Percentiles rank a stretch among this genome's conserved stretches.
Evolutionary conservation across 2,888 invertebrate genomes (phyloP).

Genomic region (Idaea aversata): DNA sequence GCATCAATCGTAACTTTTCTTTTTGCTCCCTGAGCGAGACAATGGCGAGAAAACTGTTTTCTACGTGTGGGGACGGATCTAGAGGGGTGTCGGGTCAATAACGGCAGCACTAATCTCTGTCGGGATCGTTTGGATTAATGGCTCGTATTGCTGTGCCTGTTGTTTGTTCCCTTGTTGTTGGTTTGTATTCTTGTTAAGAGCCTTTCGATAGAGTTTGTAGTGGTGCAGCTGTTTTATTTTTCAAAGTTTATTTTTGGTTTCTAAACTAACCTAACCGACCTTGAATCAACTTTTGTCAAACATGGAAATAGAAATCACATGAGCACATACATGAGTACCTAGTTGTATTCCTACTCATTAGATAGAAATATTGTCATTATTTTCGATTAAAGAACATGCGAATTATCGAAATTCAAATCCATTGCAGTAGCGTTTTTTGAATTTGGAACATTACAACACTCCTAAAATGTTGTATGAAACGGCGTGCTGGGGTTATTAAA

Average conservation of each 20-base stretch:
- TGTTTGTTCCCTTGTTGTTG: slow-evolving; percentile 67
- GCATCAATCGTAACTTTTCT: slow-evolving; percentile 69
- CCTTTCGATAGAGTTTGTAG: slow-evolving; percentile 51
- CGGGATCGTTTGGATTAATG: slow-evolving; percentile 75
- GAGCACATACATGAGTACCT: no score
- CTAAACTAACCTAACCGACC: neutral
- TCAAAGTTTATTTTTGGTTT: slow-evolving; percentile 2
- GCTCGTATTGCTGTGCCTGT: slow-evolving; percentile 72
- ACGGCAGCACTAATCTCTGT: slow-evolving; percentile 73
- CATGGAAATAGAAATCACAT: no score
- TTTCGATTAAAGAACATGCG: no score
- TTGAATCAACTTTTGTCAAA: no score
- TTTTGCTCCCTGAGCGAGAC: slow-evolving; percentile 69
- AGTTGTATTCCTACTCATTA: no score
- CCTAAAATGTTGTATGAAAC: no score
- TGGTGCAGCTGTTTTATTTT: slow-evolving; percentile 36
- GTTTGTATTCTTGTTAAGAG: slow-evolving; percentile 59
- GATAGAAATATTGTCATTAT: no score
- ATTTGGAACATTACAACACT: no score
- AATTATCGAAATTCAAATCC: no score
- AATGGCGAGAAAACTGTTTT: slow-evolving; percentile 73
- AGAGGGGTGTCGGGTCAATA: slow-evolving; percentile 62
- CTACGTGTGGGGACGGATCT: slow-evolving; percentile 53
- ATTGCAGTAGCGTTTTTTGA: no score
- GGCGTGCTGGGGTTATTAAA: no score